Percentiles rank a stretch among this genome's conserved stretches.
Evolutionary conservation across 2,113 vertebrate genomes (phyloP).

Genomic region (Dicrurus megarhynchus): DNA sequence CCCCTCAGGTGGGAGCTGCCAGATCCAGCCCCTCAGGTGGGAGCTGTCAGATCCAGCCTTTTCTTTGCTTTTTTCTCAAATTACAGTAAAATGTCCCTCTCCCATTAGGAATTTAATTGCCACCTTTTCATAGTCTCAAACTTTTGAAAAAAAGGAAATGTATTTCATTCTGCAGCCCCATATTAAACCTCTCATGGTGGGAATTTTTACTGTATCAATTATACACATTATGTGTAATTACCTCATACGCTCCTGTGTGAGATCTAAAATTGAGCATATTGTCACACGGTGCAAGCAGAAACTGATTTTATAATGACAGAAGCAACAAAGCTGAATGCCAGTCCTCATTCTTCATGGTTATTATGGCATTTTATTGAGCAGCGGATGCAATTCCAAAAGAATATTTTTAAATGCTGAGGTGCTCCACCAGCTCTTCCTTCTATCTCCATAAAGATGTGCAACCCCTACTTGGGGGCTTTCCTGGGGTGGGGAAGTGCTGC

Average conservation of each 20-base stretch:
- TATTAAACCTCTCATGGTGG: conserved; percentile 13
- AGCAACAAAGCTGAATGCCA: conserved; percentile 7
- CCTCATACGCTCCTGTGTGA: not conserved
- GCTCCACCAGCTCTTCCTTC: not conserved
- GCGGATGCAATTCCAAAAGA: not conserved
- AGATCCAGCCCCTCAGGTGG: not conserved
- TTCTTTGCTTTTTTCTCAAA: not conserved
- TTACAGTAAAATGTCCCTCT: not conserved
- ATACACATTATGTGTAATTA: conserved; percentile 56
- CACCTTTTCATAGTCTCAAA: not conserved
- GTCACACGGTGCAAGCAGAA: not conserved
- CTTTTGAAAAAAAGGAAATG: not conserved
- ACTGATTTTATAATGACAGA: not conserved
- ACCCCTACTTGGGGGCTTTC: not conserved
- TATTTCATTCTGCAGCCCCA: not conserved
- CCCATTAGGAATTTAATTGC: conserved; percentile 20
- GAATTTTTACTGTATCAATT: conserved; percentile 47
- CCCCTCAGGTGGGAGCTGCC: conserved; percentile 7
- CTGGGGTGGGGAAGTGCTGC: not conserved
- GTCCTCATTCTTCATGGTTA: not conserved
- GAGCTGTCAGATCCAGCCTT: not conserved
- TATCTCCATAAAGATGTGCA: not conserved
- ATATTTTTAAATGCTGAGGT: not conserved
- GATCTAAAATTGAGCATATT: conserved; percentile 28
- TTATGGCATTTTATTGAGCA: not conserved